phyloP scores from a whole-genome alignment of 2,888 invertebrate species.

The Beris chalybata region DNA sequence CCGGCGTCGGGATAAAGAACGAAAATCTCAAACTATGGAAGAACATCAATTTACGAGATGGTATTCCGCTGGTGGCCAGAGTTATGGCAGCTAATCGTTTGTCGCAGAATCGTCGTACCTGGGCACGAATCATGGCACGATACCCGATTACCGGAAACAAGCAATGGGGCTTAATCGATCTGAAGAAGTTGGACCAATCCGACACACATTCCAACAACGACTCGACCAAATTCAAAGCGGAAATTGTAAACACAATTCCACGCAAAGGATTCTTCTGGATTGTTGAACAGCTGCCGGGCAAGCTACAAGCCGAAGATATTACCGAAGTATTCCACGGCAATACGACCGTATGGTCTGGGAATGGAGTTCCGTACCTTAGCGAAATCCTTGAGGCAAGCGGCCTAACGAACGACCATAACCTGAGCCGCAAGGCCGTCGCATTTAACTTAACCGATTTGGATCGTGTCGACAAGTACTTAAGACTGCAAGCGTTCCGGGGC shows the following conservation, averaged over 20 bases:
- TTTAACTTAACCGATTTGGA: slow-evolving; percentile 50
- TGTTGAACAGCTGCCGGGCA: slow-evolving; percentile 75
- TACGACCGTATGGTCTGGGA: slow-evolving; percentile 71
- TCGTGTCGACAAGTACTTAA: slow-evolving; percentile 50
- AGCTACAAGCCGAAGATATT: slow-evolving; percentile 59
- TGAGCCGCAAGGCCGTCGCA: slow-evolving; percentile 45
- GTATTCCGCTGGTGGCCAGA: slow-evolving; percentile 69
- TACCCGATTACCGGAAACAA: slow-evolving; percentile 83
- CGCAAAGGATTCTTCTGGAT: slow-evolving; percentile 63
- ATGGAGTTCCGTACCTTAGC: slow-evolving; percentile 52
- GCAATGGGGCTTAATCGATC: slow-evolving; percentile 84
- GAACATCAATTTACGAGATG: slow-evolving; percentile 62
- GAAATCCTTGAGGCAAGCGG: slow-evolving; percentile 49
- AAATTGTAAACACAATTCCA: slow-evolving; percentile 24
- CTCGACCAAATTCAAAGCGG: slow-evolving; percentile 41
- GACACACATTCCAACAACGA: slow-evolving; percentile 44
- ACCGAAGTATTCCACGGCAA: slow-evolving; percentile 43
- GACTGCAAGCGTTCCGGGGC: slow-evolving; percentile 53
- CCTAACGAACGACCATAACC: slow-evolving; percentile 45
- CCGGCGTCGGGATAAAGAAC: slow-evolving; percentile 79
- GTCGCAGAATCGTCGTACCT: slow-evolving; percentile 69
- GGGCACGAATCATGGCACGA: slow-evolving; percentile 70
- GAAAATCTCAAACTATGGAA: slow-evolving; percentile 72
- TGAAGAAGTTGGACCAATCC: slow-evolving; percentile 57
- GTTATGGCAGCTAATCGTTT: slow-evolving; percentile 82